Conservation (phyloP, 2,888 invertebrate species). For the Lochmaea crataegi region DNA sequence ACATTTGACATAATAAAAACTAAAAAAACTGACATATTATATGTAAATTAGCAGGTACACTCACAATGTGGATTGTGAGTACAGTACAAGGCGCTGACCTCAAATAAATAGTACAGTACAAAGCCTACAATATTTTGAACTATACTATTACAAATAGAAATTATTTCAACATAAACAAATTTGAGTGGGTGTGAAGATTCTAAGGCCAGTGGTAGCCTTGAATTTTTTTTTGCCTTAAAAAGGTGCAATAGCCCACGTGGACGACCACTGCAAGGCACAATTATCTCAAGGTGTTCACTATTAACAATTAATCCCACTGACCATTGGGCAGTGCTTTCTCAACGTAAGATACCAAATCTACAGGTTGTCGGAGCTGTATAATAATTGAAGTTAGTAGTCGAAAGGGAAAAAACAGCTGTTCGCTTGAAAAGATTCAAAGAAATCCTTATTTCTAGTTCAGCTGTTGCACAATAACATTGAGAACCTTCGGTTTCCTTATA, state of each 20-base stretch:
- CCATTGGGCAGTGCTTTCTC: conserved; percentile 12
- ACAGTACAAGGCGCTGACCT: too few relatives aligned
- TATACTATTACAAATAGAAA: too few relatives aligned
- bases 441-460: conserved; percentile 12
- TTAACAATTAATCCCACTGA: conserved; percentile 16
- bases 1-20: too few relatives aligned
- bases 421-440: background rate
- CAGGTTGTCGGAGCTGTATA: conserved; percentile 4
- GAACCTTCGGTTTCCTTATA: background rate
- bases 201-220: too few relatives aligned
- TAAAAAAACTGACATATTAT: too few relatives aligned
- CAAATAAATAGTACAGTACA: too few relatives aligned
- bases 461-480: conserved; percentile 6
- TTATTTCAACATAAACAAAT: too few relatives aligned
- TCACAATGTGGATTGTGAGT: too few relatives aligned
- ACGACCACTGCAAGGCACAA: background rate
- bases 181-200: too few relatives aligned
- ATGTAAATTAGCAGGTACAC: too few relatives aligned
- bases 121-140: too few relatives aligned
- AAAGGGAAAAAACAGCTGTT: conserved; percentile 3
- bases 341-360: conserved; percentile 11
- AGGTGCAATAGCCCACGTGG: background rate
- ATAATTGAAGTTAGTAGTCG: background rate
- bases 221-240: too few relatives aligned
- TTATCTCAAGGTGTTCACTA: conserved; percentile 9